phyloP scores from a whole-genome alignment of 1,140 invertebrate genomes.

The Drosophila pseudoananassae region DNA sequence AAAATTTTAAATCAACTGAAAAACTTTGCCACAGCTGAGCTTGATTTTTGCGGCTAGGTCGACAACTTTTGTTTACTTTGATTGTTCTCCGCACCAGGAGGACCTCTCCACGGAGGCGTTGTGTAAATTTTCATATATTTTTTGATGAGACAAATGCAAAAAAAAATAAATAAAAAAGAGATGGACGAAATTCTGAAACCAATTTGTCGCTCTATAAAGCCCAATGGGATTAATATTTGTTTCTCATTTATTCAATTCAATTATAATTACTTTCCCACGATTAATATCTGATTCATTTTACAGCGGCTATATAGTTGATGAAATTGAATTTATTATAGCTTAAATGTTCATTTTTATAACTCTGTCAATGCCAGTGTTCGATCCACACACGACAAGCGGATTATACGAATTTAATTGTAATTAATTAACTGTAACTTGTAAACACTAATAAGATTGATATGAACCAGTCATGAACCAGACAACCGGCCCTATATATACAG shows the following conservation, averaged over 20 bases:
- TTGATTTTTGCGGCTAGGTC: slow-evolving; percentile 32
- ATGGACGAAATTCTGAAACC: no score
- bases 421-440: neutral
- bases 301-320: no score
- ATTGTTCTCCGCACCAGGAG: slow-evolving; percentile 1
- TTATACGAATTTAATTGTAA: slow-evolving; percentile 1
- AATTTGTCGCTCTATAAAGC: neutral
- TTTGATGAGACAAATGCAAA: no score
- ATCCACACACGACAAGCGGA: neutral
- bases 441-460: neutral
- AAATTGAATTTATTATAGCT: neutral
- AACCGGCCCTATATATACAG: neutral
- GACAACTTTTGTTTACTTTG: slow-evolving; percentile 44
- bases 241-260: no score
- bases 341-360: neutral
- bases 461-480: neutral
- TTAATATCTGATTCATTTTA: no score
- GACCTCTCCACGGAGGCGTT: slow-evolving; percentile 5
- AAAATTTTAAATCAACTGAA: slow-evolving; percentile 45
- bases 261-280: no score
- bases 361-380: neutral
- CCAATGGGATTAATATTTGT: neutral
- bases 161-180: no score
- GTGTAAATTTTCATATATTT: slow-evolving; percentile 8
- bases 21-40: slow-evolving; percentile 61